Percentiles rank a stretch among this genome's conserved stretches.
Evolutionary conservation across 2,888 invertebrate genomes (phyloP).

Genomic region (Poecilobothrus nobilitatus): DNA sequence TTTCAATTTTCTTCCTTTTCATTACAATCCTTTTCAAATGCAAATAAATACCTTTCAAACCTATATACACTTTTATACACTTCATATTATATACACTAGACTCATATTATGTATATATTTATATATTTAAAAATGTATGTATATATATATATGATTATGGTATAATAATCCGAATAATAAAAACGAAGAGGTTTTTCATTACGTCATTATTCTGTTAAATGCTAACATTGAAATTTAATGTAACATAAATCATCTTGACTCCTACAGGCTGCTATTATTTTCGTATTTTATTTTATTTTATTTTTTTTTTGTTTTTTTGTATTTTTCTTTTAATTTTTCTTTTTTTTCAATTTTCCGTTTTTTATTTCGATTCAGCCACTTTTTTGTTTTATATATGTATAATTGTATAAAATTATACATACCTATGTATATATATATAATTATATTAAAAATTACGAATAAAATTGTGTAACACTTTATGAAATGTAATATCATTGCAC

Average conservation of each 20-base stretch:
- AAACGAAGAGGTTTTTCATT: background rate
- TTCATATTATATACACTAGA: no score
- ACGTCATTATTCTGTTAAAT: slow-evolving; percentile 26
- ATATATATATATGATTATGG: no score
- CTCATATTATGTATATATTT: no score
- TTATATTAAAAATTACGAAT: background rate
- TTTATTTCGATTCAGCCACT: background rate
- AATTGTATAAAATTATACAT: background rate
- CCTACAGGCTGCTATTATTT: slow-evolving; percentile 26
- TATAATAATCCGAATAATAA: no score
- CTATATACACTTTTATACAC: no score
- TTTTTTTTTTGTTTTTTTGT: background rate
- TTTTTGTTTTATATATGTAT: no score
- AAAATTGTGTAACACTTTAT: no score
- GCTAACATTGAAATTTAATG: slow-evolving; percentile 28
- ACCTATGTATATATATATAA: background rate
- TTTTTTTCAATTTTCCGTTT: slow-evolving; percentile 9
- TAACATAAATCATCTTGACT: slow-evolving; percentile 29
- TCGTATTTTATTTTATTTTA: background rate
- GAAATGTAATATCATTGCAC: no score
- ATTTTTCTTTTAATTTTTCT: background rate
- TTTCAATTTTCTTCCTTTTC: no score
- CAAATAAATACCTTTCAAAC: no score
- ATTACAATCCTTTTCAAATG: no score
- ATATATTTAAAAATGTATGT: no score